A percentile compares a stretch with the other conserved stretches of the same genome.
phyloP scores from a whole-genome alignment of 2,888 invertebrate genomes.

The Meteorus cinctellus region DNA sequence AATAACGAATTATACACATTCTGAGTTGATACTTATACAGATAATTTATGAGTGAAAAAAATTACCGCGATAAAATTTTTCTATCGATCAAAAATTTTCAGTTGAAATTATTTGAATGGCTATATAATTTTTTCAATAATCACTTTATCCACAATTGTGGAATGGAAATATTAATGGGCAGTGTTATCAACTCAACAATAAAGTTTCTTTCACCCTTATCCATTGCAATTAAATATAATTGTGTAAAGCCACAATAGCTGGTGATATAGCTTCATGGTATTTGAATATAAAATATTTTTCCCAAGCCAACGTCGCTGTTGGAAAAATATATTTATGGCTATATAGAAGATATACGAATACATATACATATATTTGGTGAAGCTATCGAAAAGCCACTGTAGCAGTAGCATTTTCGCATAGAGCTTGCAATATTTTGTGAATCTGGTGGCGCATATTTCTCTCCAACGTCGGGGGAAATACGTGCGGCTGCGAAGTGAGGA shows the following conservation, averaged over 20 bases:
- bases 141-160: no score
- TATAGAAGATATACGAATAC: background rate
- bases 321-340: background rate
- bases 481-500: constrained; percentile 20
- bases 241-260: background rate
- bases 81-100: no score
- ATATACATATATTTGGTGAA: background rate
- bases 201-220: background rate
- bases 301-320: background rate
- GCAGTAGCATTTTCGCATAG: constrained; percentile 7
- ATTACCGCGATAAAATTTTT: no score
- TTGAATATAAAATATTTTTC: background rate
- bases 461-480: constrained; percentile 25
- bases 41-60: no score
- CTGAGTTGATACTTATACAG: no score
- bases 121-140: no score
- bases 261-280: no score
- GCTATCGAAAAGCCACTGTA: constrained; percentile 1
- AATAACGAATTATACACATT: no score
- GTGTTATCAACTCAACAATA: no score
- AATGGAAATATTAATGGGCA: no score
- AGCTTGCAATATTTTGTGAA: constrained; percentile 35
- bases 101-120: no score
- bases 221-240: background rate
- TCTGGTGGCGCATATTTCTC: constrained; percentile 30